Base-by-base conservation (phyloP, 2,797 vertebrate species). In the Agapornis canus region DNA sequence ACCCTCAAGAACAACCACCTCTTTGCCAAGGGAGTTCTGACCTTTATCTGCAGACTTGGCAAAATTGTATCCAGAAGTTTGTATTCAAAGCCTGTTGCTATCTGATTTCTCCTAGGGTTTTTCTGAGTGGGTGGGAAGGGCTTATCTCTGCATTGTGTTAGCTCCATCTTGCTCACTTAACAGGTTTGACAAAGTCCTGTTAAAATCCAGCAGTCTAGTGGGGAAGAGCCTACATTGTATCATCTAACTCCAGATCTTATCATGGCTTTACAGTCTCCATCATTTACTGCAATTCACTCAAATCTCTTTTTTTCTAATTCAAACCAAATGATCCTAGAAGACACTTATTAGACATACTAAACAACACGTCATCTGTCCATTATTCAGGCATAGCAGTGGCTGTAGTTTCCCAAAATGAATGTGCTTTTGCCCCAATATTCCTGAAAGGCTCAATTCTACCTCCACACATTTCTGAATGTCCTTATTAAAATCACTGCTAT, bases 301-400 rank as follows among this genome's bases (percentile, higher is more conserved):
- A 83, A 91, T 68, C 48, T 49, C 43, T 83, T 81, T 71, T 92
- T 94, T 75, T 18, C 17, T 86, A 91, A 90, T 92, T 94, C 69
- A 83, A 87, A 81, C 39, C 73, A 86, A 92, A 88, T 69, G 25
- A 78, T 89, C 68, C 91, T 76, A 79, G 69, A 91, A 92, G 80
- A 76, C 40, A 54, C 47, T 48, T 69, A 94, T 6, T 2, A 81
- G 85, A 45, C 77, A 54, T 82, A 82, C 72, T 76, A 82, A 95
- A 69, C 81, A 88, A 81, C 77, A 68, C 11, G 27, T 79, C 1
- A 1, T 75, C 49, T 94, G 61, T 54, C 66, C 59, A 59, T 83
- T 95, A 81, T 39, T 92, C 48, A 81, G 54, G n/a, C 48, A 82
- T 7, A n/a, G 25, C 35, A 15, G 8, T 60, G 48, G 32, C 57